Conservation (phyloP, 2,888 invertebrate genomes). For the Drosophila falleni region DNA sequence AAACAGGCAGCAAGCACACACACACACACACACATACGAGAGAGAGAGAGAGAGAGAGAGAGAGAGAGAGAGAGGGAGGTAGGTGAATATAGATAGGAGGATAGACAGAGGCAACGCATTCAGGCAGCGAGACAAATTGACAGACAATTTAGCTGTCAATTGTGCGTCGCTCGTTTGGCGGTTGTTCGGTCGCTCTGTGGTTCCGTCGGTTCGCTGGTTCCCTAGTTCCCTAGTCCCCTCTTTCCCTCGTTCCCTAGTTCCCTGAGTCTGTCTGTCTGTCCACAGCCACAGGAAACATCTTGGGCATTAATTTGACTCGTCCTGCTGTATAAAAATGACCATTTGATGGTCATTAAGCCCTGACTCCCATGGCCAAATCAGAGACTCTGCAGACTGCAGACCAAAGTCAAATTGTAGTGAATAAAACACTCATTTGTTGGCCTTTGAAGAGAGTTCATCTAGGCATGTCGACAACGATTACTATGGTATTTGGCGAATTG, state of each 20-base stretch:
- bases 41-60: slow-evolving; percentile 20
- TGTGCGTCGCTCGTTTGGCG: slow-evolving; percentile 62
- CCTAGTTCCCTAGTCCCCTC: no score
- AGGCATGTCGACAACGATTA: slow-evolving; percentile 15
- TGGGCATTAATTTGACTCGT: slow-evolving; percentile 40
- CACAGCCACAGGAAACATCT: slow-evolving; percentile 25
- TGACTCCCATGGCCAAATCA: slow-evolving; percentile 9
- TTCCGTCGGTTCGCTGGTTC: slow-evolving; percentile 5
- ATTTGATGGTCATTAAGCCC: slow-evolving; percentile 68
- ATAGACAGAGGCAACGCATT: slow-evolving; percentile 38
- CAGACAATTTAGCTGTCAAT: slow-evolving; percentile 81
- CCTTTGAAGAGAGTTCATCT: slow-evolving; percentile 2
- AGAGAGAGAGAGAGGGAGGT: slow-evolving; percentile 16
- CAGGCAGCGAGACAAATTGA: slow-evolving; percentile 78
- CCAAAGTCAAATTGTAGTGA: slow-evolving; percentile 18
- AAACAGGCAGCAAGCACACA: slow-evolving; percentile 46
- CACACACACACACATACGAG: slow-evolving; percentile 16
- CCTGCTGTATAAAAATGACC: slow-evolving; percentile 40
- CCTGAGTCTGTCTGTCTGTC: background rate
- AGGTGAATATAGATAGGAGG: slow-evolving; percentile 10
- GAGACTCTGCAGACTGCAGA: background rate
- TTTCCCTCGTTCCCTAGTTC: background rate
- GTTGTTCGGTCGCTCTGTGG: slow-evolving; percentile 8
- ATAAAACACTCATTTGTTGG: slow-evolving; percentile 44
- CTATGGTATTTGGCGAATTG: slow-evolving; percentile 21